Conservation (phyloP, 2,113 vertebrate species). For the Lutjanus erythropterus region DNA sequence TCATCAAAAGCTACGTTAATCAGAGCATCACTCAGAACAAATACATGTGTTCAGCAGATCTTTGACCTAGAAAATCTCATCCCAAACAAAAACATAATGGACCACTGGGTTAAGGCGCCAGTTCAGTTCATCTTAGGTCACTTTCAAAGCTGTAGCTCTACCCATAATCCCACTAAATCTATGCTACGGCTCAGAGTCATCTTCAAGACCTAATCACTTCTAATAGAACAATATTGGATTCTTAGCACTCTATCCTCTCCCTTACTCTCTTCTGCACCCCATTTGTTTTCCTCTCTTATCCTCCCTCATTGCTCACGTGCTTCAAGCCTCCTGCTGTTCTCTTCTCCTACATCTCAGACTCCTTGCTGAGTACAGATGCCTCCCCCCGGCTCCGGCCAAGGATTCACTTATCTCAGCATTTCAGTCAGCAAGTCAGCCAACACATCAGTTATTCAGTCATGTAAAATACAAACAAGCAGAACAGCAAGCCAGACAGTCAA, state of each 20-base stretch:
- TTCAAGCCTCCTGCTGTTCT: background rate
- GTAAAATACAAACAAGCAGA: constrained; percentile 9
- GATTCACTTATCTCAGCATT: constrained; percentile 16
- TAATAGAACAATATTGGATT: constrained; percentile 53
- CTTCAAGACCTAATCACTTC: constrained; percentile 54
- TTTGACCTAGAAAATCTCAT: background rate
- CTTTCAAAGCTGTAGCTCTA: constrained; percentile 45
- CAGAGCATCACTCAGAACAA: constrained; percentile 6
- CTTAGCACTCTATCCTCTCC: constrained; percentile 20
- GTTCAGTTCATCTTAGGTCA: constrained; percentile 45
- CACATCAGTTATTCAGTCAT: constrained; percentile 26
- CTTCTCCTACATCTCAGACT: background rate
- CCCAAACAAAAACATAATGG: constrained; percentile 6
- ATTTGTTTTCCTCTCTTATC: constrained; percentile 30
- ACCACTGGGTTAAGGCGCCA: constrained; percentile 28
- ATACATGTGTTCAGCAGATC: constrained; percentile 16
- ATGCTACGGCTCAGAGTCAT: constrained; percentile 4
- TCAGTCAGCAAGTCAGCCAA: constrained; percentile 14
- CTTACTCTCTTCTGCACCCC: constrained; percentile 30
- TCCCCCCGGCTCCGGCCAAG: background rate
- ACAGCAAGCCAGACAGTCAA: background rate
- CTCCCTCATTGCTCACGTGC: background rate
- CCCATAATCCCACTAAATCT: constrained; percentile 43
- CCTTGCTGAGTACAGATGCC: constrained; percentile 7
- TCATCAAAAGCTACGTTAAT: constrained; percentile 1